Percentiles rank a stretch among this genome's conserved stretches.
Evolutionary conservation across 2,113 vertebrate species (phyloP).

Genomic region (Ranitomeya imitator): DNA sequence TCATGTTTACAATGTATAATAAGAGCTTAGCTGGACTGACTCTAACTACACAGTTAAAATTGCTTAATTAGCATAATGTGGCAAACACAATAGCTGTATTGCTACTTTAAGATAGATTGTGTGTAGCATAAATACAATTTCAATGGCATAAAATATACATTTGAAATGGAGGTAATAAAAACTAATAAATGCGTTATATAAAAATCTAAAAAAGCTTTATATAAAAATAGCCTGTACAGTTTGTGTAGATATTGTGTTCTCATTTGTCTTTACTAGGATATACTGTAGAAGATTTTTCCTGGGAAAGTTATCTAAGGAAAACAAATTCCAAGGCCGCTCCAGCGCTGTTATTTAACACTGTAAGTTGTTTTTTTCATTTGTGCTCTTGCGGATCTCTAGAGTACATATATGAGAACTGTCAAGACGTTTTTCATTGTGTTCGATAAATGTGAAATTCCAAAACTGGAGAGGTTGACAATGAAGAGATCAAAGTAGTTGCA

Average conservation of each 20-base stretch:
- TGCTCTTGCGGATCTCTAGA: not conserved
- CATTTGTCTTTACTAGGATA: constrained; percentile 71
- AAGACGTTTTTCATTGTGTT: not conserved
- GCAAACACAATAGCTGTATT: too few species aligned
- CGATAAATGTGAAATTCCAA: not conserved
- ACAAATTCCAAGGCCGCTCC: constrained; percentile 79
- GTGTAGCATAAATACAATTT: too few species aligned
- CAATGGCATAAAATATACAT: too few species aligned
- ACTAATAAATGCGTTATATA: too few species aligned
- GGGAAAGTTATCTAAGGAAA: constrained; percentile 84
- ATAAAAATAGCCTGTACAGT: not conserved
- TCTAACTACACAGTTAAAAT: too few species aligned
- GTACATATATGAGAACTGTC: not conserved
- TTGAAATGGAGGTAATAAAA: too few species aligned
- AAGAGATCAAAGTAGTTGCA: not conserved
- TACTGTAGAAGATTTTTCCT: constrained; percentile 78
- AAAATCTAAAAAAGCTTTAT: too few species aligned
- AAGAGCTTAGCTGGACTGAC: too few species aligned
- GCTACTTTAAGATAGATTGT: too few species aligned
- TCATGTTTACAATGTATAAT: too few species aligned
- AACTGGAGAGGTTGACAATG: not conserved
- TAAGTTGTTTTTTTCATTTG: constrained; percentile 67
- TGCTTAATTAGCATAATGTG: too few species aligned
- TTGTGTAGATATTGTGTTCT: not conserved
- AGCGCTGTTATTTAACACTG: constrained; percentile 84